These are phyloP conservation scores for Argyra leucocephala DNA, from an alignment of 2,888 invertebrate species.

Conservation along the genomic window DNA sequence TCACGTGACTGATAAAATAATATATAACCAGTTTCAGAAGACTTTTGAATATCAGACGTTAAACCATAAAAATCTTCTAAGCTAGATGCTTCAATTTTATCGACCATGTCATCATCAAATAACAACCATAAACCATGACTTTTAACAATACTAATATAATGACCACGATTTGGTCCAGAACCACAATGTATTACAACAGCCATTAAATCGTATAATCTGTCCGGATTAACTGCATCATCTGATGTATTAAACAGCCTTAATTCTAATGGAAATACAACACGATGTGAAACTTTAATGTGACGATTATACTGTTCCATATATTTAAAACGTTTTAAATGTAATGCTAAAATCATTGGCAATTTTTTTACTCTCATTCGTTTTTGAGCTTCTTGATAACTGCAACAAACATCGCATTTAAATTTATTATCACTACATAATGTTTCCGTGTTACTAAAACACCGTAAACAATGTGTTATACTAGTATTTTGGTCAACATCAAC, in stretches of 20 bases:
- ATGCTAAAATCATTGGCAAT: conserved; percentile 90
- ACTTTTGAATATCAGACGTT: conserved; percentile 96
- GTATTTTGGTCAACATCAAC: conserved; percentile 99
- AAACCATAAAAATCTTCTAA: conserved; percentile 99
- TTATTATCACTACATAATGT: conserved; percentile 98
- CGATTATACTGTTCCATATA: conserved; percentile 98
- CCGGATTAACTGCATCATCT: conserved; percentile 96
- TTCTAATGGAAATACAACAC: conserved; percentile 97
- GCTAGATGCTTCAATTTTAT: conserved; percentile 97
- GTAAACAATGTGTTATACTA: conserved; percentile 94
- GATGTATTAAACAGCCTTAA: conserved; percentile 95
- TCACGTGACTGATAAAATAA: conserved; percentile 96
- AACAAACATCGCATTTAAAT: conserved; percentile 98
- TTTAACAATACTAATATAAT: conserved; percentile 99
- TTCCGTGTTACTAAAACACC: conserved; percentile 97
- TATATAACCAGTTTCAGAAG: conserved; percentile 99
- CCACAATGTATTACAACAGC: conserved; percentile 99
- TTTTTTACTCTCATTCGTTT: conserved; percentile 98
- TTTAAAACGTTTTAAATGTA: conserved; percentile 95
- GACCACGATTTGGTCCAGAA: conserved; percentile 96
- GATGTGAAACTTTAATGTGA: conserved; percentile 97
- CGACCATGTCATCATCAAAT: conserved; percentile 99
- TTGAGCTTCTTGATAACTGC: conserved; percentile 98
- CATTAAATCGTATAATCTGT: conserved; percentile 94
- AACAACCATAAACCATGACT: conserved; percentile 98